Evolutionary conservation across 2,797 vertebrate genomes (phyloP), one percentile per base, ranked within the genome.

Genomic region (Xiphophorus birchmanni): DNA sequence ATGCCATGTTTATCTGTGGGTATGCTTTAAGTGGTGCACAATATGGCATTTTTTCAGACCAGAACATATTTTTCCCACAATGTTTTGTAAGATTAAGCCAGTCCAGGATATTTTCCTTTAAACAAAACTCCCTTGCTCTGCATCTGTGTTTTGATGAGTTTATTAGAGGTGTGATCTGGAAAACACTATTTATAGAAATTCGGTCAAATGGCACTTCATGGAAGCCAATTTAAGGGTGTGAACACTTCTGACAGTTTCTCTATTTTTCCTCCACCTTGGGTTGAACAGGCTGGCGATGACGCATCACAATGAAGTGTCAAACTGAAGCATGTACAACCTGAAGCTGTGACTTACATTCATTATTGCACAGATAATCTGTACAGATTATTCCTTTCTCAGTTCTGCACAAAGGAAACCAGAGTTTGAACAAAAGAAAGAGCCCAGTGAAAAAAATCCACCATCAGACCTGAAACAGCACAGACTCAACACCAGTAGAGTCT

Each of bases 281-380:
- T 85, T 87, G 87, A 89, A 77, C 77, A 6, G 29, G 83, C 82
- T 81, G 60, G 73, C 47, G 74, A 69, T 84, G 88, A 86, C 85
- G 78, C 76, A 63, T 13, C 78, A 47, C n/a, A 47, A 73, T 60
- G 8, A 82, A 86, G 73, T 17, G 40, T 52, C 52, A 54, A 54
- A 63, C 56, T 73, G 4, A 84, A 87, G 73, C 26, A 45, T 48
- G 48, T 37, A 63, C 77, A 58, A 87, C 71, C 50, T 23, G 1
- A 80, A 44, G 77, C 54, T 65, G 1, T 3, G 8, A 1, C 42
- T 7, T 77, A 80, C 77, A 37, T 74, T 58, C 81, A 86, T 80
- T 85, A 83, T 52, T 52, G 21, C 50, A 52, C 84, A 77, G 81
- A 83, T n/a, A 35, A 15, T 65, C 48, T 76, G 56, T 26, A 42